Base-by-base conservation (phyloP, 2,888 invertebrate species). In the Camponotus fellah region DNA sequence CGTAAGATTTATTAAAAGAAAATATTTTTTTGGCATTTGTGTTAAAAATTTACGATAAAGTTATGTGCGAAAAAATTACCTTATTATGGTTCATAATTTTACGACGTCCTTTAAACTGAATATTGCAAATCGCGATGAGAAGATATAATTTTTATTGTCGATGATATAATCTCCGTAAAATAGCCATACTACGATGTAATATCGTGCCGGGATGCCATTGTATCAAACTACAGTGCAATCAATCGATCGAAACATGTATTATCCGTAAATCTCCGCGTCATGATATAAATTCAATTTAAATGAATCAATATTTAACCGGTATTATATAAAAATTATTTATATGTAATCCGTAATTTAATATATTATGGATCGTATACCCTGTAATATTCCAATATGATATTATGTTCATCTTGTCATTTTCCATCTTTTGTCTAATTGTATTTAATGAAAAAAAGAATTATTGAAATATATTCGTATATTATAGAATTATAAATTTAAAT, bases 111-210 rank as follows among this genome's bases (percentile, higher is more conserved):
- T 60, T 79, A 60, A 79, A 46, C 72, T 71, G 34, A 46, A 46
- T 46, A 37, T 71, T 72, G 37, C 46, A 71, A 60, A 46, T 60
- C 17, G 26, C 46, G 12, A 37, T 69, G 69, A n/a, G 12, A 46
- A 71, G 46, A 79, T 71, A 60, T 79, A 71, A 79, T 79, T 79
- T 79, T 79, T 79, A 79, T 79, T 71, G 12, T 72, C 58, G 17
- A 71, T 60, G 12, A 60, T 71, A 79, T 60, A 46, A 79, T 60
- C 32, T 71, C 34, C 72, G 21, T 71, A 71, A 79, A 79, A 60
- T 71, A 79, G 34, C 43, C 43, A 34, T 53, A 64, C 32, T 40
- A 8, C 46, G 72, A 77, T n/a, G 1, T 46, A 32, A 3, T 6
- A 60, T 46, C 21, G 37, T 65, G 8, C 43, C 26, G 8, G 21